A percentile compares a stretch with the other conserved stretches of the same genome.
These are phyloP conservation scores for Punctoribates punctum DNA, from an alignment of 2,888 invertebrate species.

Conservation along the genomic window DNA sequence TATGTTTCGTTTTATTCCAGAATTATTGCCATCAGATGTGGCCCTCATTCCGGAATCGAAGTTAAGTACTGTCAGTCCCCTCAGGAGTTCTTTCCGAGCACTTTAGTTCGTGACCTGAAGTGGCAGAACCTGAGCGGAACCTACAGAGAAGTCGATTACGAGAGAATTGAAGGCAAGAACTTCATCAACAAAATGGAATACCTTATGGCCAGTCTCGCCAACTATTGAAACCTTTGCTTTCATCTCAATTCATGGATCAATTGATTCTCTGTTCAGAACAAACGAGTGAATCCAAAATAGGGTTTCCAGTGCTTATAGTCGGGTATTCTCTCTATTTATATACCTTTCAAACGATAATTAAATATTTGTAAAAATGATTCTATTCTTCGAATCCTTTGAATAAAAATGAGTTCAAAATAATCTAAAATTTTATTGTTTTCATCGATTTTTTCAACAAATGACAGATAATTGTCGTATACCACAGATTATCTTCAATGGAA, in stretches of 20 bases:
- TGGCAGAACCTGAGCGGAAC: conserved; percentile 93
- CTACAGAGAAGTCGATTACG: conserved; percentile 71
- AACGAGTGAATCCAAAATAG: no score
- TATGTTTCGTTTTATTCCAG: conserved; percentile 50
- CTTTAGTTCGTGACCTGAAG: conserved; percentile 80
- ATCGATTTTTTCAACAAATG: no score
- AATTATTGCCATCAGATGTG: conserved; percentile 84
- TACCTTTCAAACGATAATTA: no score
- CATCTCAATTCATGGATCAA: background rate
- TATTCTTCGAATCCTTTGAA: no score
- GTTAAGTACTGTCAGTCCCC: conserved; percentile 86
- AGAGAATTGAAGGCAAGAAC: conserved; percentile 93
- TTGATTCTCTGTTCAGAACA: no score
- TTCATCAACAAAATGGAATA: conserved; percentile 94
- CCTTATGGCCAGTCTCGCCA: conserved; percentile 68
- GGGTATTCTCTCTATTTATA: no score
- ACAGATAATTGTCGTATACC: no score
- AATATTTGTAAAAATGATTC: no score
- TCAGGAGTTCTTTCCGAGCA: conserved; percentile 71
- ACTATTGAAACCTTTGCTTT: conserved; percentile 45
- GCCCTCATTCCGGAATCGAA: conserved; percentile 79
- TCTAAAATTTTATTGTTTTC: no score
- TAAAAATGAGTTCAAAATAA: no score
- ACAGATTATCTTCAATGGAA: no score
- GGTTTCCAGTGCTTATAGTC: no score